Evolutionary conservation across 37 sponge, comb jelly and placozoan genomes (phyloP), one percentile per base, ranked within the genome.

Genomic region (Eunapius fragilis): DNA sequence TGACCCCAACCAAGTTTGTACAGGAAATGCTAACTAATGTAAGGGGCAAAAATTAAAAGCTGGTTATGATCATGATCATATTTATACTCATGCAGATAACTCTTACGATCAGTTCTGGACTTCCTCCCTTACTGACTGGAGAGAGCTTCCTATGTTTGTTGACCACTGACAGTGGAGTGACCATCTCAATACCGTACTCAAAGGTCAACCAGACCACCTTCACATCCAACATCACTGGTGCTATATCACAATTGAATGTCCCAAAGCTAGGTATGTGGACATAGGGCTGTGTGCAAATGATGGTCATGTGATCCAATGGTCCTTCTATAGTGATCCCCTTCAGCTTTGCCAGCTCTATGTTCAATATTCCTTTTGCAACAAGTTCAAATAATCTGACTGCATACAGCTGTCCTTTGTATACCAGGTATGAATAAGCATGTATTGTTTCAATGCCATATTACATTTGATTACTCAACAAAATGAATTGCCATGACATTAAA

Each of bases 291-390:
- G 71, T 69, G 37, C 26, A 24, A 25, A 30, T 74, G 67, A 26
- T 47, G 24, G 25, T 75, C 31, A 34, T 11, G 67, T 75, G 13
- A 41, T 31, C 30, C 31, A 47, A 37, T 69, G 36, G 37, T 76
- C 30, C 28, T 32, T 25, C 27, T 86, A 0, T 31, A 86, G 87
- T 73, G 58, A 72, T 70, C 11, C 4, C 77, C 67, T 72, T 86
- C 80, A 80, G 87, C 72, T 80, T 86, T 86, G 80, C 74, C 23
- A 86, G 87, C 24, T 78, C 79, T 25, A 22, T 25, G 24, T 74
- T 74, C 13, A 50, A 34, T 32, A 30, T 86, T 19, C 80, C 87
- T 3, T 86, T 86, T 50, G 80, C 71, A 72, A 86, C 79, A 5
- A 86, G 34, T 35, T 22, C 28, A 0, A 31, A 30, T 74, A 80